Base-by-base conservation (phyloP, 2,888 invertebrate genomes). In the Hirtodrosophila duncani region DNA sequence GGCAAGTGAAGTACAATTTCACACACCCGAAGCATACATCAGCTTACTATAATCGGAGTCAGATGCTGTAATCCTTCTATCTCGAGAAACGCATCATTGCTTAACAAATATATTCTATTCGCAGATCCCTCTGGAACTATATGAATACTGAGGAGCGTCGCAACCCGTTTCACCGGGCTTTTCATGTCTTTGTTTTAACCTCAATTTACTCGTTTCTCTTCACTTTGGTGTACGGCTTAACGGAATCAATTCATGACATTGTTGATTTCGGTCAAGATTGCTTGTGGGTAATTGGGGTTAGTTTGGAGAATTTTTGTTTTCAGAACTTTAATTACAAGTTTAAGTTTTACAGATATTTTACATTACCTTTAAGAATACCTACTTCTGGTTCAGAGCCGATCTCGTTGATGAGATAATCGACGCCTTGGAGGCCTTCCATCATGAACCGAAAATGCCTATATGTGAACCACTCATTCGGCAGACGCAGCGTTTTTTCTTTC, bases 271-370 rank as follows among this genome's bases (percentile, higher is more conserved):
- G 50, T 9, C 37, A 37, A 2, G 50, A 48, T 16, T 13, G 49
- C 0, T 17, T 37, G 6, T 31, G 36, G 9, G 8, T 20, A 2
- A 3, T 51, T 16, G 50, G 16, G 30, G 50, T 48, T 11, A 2
- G 30, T 1, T 5, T 1, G 2, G 6, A 0, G 11, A 1, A 2
- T 1, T 20, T 14, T 13, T 9, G 3, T 21, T 39, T 3, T n/a
- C n/a, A n/a, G n/a, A n/a, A n/a, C n/a, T n/a, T n/a, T n/a, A n/a
- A n/a, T n/a, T n/a, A n/a, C n/a, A n/a, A n/a, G n/a, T n/a, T n/a
- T n/a, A n/a, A n/a, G n/a, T n/a, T n/a, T n/a, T n/a, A n/a, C 18
- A 52, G 50, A 2, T 7, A 0, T 52, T 39, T 5, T 50, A 29
- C n/a, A 20, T 53, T 6, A 0, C 2, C 0, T 53, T 42, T 4